Conservation (phyloP, 2,113 vertebrate species). For the Paracanthobrama guichenoti region DNA sequence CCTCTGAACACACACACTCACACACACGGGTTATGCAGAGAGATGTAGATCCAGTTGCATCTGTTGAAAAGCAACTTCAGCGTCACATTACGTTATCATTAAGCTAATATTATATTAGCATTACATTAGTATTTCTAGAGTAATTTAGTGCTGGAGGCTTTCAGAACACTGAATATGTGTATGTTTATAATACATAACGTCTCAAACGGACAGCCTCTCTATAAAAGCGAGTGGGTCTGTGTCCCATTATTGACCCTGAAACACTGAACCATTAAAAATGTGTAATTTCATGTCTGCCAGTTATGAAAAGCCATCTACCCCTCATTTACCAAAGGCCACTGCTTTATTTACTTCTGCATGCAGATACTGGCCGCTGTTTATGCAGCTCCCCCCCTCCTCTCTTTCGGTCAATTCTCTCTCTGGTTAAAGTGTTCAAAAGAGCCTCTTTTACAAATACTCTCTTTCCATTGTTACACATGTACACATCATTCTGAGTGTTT, state of each 20-base stretch:
- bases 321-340: constrained; percentile 20
- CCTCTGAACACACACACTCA: neutral
- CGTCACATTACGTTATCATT: constrained; percentile 1
- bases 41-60: neutral
- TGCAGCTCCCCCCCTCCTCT: neutral
- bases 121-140: constrained; percentile 5
- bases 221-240: neutral
- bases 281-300: neutral
- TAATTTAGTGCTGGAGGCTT: constrained; percentile 6
- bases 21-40: neutral
- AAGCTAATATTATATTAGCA: constrained; percentile 5
- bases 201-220: constrained; percentile 8
- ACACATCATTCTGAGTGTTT: constrained; percentile 6
- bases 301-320: neutral
- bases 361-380: neutral
- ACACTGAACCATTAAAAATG: constrained; percentile 25
- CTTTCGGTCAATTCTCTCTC: neutral
- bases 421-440: neutral
- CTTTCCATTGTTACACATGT: neutral
- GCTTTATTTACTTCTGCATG: constrained; percentile 12
- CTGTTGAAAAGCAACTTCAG: neutral
- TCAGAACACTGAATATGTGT: constrained; percentile 8
- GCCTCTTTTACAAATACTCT: neutral
- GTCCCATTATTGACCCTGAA: constrained; percentile 4
- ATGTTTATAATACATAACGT: constrained; percentile 7